Base-by-base conservation (phyloP, 2,113 vertebrate species). In the Pterocles gutturalis region DNA sequence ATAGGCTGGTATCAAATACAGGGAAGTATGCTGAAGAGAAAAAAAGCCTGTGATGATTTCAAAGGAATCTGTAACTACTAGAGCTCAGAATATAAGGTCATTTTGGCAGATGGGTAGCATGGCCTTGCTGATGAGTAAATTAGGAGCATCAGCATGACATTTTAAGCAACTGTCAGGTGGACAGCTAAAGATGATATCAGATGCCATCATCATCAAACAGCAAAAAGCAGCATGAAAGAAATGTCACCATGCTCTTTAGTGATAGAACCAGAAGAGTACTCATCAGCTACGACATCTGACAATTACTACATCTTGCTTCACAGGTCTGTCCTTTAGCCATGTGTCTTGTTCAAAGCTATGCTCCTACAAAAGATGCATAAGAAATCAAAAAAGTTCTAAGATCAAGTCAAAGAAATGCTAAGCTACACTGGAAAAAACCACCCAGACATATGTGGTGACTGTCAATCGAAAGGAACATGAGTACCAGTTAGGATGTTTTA, bases 361-460 rank as follows among this genome's bases (percentile, higher is more conserved):
- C 43, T 87, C 28, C 69, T 54, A 58, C 46, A 38, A 46, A 90
- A 66, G 62, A 38, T 33, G 14, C 3, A 4, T 4, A 49, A 73
- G 55, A 36, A 78, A 82, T 22, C 53, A 71, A 91, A 70, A 70
- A 78, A 25, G 17, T 62, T 84, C 38, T 46, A 22, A 70, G 72
- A 83, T 41, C 31, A 87, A 73, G 64, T 17, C 45, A 91, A 84
- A 73, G 49, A 84, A 90, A 67, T 45, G n/a, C 41, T 69, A 57
- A 49, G 72, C 36, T 70, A 69, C 36, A 34, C 1, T 31, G 34
- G 36, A 28, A 43, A 53, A 57, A 71, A 66, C 38, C 1, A 2
- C 46, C 0, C 1, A 48, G 20, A 55, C 1, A 1, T 8, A 10
- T 1, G 2, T 15, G 53, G 28, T 51, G 9, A 76, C 43, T 2